Evolutionary conservation across 2,888 invertebrate genomes (phyloP).

Genomic region (Andrena praecox): DNA sequence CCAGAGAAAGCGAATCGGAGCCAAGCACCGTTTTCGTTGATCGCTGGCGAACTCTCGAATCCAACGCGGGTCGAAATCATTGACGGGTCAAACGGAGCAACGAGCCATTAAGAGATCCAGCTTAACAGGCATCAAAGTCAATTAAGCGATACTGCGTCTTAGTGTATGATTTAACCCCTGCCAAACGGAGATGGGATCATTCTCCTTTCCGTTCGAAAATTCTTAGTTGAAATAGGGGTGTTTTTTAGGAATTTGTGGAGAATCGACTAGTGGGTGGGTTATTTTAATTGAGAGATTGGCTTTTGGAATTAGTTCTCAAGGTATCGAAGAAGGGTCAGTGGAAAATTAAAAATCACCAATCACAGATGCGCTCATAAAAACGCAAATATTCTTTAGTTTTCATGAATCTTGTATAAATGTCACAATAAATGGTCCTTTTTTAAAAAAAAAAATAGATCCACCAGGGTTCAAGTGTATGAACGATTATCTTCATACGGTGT

Average conservation of each 20-base stretch:
- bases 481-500: not conserved
- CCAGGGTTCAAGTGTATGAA: too few species aligned
- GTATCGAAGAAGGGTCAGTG: too few species aligned
- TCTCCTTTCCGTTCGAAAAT: not conserved
- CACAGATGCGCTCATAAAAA: too few species aligned
- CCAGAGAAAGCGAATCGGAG: conserved; percentile 51
- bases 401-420: too few species aligned
- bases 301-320: too few species aligned
- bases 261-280: too few species aligned
- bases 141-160: conserved; percentile 18
- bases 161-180: not conserved
- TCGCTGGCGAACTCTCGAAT: conserved; percentile 5
- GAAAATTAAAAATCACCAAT: not conserved
- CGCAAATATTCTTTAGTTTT: too few species aligned
- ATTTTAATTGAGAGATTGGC: too few species aligned
- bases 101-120: conserved; percentile 7
- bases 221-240: not conserved
- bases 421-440: too few species aligned
- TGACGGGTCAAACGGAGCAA: conserved; percentile 31
- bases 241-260: not conserved
- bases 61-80: not conserved
- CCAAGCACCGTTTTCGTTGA: not conserved
- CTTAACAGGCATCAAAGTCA: not conserved
- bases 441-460: too few species aligned
- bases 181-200: not conserved